Evolutionary conservation across 2,888 invertebrate species (phyloP).

Genomic region (Entomobrya multifasciata): DNA sequence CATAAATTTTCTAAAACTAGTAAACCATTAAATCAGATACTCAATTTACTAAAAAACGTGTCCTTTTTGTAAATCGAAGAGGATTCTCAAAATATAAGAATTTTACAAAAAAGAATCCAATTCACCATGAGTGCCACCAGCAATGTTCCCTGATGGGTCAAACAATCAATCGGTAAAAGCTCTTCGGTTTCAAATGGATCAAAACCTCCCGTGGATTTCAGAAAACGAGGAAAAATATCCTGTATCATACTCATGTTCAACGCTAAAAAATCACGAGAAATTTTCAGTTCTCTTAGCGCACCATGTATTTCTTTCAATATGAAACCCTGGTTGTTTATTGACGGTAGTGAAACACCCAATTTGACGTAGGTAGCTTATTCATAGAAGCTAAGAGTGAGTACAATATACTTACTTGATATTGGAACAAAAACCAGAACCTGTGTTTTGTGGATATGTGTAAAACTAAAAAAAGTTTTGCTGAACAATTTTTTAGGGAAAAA

Average conservation of each 20-base stretch:
- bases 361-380: too few relatives aligned
- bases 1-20: constrained; percentile 48
- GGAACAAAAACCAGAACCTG: too few relatives aligned
- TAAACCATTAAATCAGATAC: constrained; percentile 36
- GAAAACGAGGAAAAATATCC: constrained; percentile 36
- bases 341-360: too few relatives aligned
- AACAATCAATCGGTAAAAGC: constrained; percentile 57
- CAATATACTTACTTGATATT: too few relatives aligned
- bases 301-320: not conserved
- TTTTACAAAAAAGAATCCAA: not conserved
- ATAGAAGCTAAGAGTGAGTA: too few relatives aligned
- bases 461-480: too few relatives aligned
- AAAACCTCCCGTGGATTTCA: constrained; percentile 59
- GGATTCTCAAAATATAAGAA: too few relatives aligned
- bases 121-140: not conserved
- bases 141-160: constrained; percentile 58
- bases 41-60: constrained; percentile 43
- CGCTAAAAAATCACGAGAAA: not conserved
- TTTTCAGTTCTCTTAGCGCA: not conserved
- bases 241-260: not conserved
- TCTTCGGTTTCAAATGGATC: constrained; percentile 48
- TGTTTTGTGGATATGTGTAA: too few relatives aligned
- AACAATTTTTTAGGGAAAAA: too few relatives aligned
- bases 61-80: not conserved
- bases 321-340: too few relatives aligned